Base-by-base conservation (phyloP, 1,140 invertebrate species). In the Bathynomus jamesi region DNA sequence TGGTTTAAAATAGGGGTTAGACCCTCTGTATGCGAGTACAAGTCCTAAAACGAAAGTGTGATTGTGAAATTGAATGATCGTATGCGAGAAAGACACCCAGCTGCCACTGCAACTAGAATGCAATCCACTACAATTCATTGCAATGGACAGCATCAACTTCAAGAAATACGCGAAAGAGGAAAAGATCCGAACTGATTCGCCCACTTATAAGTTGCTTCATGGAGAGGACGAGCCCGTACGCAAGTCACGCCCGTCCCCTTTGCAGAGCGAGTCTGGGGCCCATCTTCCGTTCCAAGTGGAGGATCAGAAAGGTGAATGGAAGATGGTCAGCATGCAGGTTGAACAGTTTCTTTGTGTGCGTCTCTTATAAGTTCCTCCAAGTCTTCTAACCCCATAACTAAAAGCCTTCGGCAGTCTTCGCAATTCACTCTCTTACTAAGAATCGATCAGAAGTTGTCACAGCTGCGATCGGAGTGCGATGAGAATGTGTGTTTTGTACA, bases 81-180 rank as follows among this genome's bases (percentile, higher is more conserved):
- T n/a, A n/a, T n/a, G n/a, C n/a, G n/a, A n/a, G n/a, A n/a, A n/a
- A n/a, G n/a, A n/a, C n/a, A n/a, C n/a, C n/a, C n/a, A n/a, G n/a
- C n/a, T n/a, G n/a, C n/a, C n/a, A n/a, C n/a, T n/a, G n/a, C n/a
- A n/a, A n/a, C n/a, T n/a, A n/a, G n/a, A n/a, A n/a, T n/a, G n/a
- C n/a, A n/a, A n/a, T n/a, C n/a, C 40, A 53, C 21, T 17, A 53
- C 40, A 28, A 30, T 28, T 61, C 64, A 28, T 40, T 72, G 53
- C 64, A 29, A 28, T 27, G 53, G 40, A 76, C 63, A 82, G 81
- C 21, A 81, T 82, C 30, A 82, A 82, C 71, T 82, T 82, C 76
- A 81, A 81, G 79, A 81, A 80, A 68, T 79, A 78, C 25, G 80
- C 78, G 25, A 75, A 76, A 30, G 72, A 73, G 69, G 65, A 67